Conservation (phyloP, 1,140 invertebrate genomes). For the Argopecten irradians region DNA sequence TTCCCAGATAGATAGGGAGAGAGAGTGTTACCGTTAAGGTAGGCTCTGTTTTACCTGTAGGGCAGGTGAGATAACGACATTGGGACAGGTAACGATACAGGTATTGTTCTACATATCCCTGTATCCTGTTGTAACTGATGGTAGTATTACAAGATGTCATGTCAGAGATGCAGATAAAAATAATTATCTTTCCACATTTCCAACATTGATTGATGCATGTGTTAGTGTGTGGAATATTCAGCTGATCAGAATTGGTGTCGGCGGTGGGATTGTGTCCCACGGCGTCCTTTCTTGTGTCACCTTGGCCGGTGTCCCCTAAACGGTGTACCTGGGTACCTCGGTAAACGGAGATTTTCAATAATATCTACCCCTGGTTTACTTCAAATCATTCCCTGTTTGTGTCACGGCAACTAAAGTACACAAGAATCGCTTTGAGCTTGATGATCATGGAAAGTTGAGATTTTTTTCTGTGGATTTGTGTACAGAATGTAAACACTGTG, state of each 20-base stretch:
- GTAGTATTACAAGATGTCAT: not conserved
- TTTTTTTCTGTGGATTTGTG: not conserved
- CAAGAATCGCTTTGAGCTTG: not conserved
- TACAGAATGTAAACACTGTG: not conserved
- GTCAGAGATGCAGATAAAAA: not conserved
- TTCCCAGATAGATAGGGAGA: not conserved
- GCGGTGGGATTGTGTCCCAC: not conserved
- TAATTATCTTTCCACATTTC: slow-evolving; percentile 1
- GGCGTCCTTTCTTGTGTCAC: not conserved
- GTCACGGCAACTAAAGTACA: not conserved
- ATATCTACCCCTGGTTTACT: not conserved
- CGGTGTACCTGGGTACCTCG: not conserved
- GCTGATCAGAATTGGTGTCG: not conserved
- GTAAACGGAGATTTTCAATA: not conserved
- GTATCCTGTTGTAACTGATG: not conserved
- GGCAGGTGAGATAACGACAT: slow-evolving; percentile 1
- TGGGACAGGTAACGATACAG: not conserved
- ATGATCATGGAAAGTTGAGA: not conserved
- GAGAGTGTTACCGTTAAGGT: not conserved
- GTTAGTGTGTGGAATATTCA: not conserved
- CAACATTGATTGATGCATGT: not conserved
- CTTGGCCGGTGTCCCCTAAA: not conserved
- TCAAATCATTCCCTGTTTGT: not conserved
- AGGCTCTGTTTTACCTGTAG: not conserved
- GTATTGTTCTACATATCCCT: not conserved